These are phyloP conservation scores for Melolontha melolontha DNA, from an alignment of 2,888 invertebrate genomes.

Conservation along the genomic window DNA sequence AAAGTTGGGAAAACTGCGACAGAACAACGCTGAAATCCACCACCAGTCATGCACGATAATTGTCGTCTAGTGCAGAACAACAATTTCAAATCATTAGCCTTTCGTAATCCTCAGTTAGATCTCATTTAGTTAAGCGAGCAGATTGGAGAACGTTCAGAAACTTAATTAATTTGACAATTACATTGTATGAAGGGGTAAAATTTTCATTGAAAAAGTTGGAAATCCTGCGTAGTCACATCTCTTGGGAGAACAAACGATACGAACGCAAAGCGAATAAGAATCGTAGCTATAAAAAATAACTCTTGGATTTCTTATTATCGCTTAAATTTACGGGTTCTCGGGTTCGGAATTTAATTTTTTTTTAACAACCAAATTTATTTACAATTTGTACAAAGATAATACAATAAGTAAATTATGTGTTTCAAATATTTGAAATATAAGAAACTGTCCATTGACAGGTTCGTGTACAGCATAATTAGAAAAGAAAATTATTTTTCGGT, in stretches of 20 bases:
- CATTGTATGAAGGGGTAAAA: constrained; percentile 3
- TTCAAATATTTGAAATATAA: too few relatives aligned
- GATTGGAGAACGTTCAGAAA: constrained; percentile 21
- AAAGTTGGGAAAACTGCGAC: constrained; percentile 4
- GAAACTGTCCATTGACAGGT: too few relatives aligned
- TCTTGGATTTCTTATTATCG: not conserved
- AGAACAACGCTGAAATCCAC: not conserved
- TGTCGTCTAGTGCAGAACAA: constrained; percentile 16
- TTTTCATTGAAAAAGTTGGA: constrained; percentile 6
- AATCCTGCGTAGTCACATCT: constrained; percentile 7
- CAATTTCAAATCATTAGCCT: constrained; percentile 27
- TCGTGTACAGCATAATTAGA: too few relatives aligned
- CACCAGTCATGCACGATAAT: not conserved
- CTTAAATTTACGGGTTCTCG: not conserved
- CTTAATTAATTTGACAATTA: constrained; percentile 23
- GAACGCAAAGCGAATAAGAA: constrained; percentile 1
- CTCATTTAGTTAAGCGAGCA: constrained; percentile 23
- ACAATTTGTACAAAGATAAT: too few relatives aligned
- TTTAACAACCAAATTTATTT: too few relatives aligned
- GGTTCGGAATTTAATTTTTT: constrained; percentile 2
- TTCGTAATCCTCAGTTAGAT: constrained; percentile 16
- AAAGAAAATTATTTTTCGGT: too few relatives aligned
- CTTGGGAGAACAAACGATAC: constrained; percentile 8
- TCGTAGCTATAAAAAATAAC: not conserved
- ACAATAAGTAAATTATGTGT: too few relatives aligned